Evolutionary conservation across 2,797 vertebrate species (phyloP), one percentile per base, ranked within the genome.

Genomic region (Premnoplex brunnescens): DNA sequence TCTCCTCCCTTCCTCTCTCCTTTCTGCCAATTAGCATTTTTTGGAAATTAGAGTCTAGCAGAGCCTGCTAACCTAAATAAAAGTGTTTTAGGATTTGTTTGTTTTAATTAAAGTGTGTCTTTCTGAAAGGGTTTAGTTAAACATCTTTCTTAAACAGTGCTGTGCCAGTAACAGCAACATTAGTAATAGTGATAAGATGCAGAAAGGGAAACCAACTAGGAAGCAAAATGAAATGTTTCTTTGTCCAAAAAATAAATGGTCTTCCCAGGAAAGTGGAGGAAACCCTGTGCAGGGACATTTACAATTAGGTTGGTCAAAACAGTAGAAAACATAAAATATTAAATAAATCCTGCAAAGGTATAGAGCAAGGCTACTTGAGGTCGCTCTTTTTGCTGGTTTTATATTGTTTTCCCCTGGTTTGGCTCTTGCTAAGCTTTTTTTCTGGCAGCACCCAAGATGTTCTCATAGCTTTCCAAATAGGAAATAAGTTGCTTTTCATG

Each of bases 161-260:
- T 14, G 84, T 94, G 92, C 91, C 96, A 93, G 92, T 93, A 94
- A 92, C 86, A 97, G 93, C 96, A 95, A 88, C 41, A 7, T 93
- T 85, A 94, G 81, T 63, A 85, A 41, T 26, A 59, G 89, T 34
- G 90, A 95, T 96, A 95, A 96, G 92, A 77, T 41, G 5, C 22
- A 92, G 94, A 83, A 92, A 92, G 68, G 86, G 75, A 96, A 94
- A 89, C 39, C 41, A 69, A 26, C 36, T 79, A 79, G 77, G 79
- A 88, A 92, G 86, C 52, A 89, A 91, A 95, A 67, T 14, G 12
- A 93, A 85, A 60, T 74, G 54, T 66, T 94, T 93, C 85, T 89
- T 85, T 95, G 75, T 93, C 84, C 52, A 72, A 49, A 94, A 93
- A 85, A 79, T 88, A 93, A 94, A 83, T 64, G n/a, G 7, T 85